A percentile compares a stretch with the other conserved stretches of the same genome.
Conservation (phyloP, 2,888 invertebrate species). For the Caenorhabditis sulstoni region DNA sequence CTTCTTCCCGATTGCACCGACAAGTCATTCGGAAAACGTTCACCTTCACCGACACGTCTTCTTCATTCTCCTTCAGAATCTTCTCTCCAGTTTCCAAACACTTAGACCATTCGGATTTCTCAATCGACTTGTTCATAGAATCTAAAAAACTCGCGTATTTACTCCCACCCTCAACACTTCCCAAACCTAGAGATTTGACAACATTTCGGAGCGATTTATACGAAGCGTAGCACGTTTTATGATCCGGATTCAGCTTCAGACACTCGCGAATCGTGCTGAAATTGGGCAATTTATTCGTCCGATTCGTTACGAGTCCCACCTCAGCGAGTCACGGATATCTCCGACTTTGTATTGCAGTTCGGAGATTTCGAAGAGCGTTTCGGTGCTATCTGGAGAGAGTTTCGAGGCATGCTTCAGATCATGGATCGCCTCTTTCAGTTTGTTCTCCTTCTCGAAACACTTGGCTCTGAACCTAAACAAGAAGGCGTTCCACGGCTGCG, state of each 20-base stretch:
- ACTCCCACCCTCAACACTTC: background rate
- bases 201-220: conserved; percentile 96
- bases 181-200: conserved; percentile 82
- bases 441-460: conserved; percentile 11
- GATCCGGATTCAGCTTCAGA: conserved; percentile 96
- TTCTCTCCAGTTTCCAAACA: conserved; percentile 86
- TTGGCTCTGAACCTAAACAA: conserved; percentile 23
- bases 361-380: conserved; percentile 29
- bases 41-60: conserved; percentile 83
- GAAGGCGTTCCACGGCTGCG: conserved; percentile 27
- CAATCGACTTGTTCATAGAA: conserved; percentile 29
- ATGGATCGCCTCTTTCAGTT: conserved; percentile 31
- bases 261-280: conserved; percentile 93
- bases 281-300: background rate
- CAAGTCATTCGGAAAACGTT: conserved; percentile 88
- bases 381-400: conserved; percentile 29
- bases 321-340: conserved; percentile 27
- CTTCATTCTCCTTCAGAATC: conserved; percentile 85
- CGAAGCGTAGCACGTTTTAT: conserved; percentile 94
- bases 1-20: conserved; percentile 85
- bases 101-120: conserved; percentile 82
- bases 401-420: conserved; percentile 45
- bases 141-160: conserved; percentile 37
- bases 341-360: conserved; percentile 28
- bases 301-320: background rate